Evolutionary conservation across 2,888 invertebrate genomes (phyloP), one percentile per base, ranked within the genome.

Genomic region (Asteroscopus sphinx): DNA sequence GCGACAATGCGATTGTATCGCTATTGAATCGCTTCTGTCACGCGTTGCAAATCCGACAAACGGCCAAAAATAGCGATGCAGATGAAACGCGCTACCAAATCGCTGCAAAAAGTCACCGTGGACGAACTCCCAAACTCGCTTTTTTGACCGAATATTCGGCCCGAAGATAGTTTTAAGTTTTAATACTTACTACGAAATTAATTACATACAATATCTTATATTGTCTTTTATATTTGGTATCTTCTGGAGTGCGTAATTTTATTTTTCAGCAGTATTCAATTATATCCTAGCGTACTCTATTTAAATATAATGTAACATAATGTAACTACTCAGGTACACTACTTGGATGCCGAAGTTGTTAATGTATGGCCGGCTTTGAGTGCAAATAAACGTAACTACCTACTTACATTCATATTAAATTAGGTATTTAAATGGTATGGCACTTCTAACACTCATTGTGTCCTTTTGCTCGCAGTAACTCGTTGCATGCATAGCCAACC

Each of bases 401-500:
- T n/a, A n/a, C n/a, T n/a, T n/a, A n/a, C n/a, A n/a, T n/a, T 21
- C 21, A 21, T 21, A 21, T 21, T 21, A 6, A 4, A 28, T 28
- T 9, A 25, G 25, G 11, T 16, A 25, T 36, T 57, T 47, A 52
- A 15, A n/a, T 8, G 11, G 30, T 26, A 52, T 37, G 58, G 35
- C 66, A 66, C 59, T 37, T 53, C 28, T 9, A 35, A 52, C 52
- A 47, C 46, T 26, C 46, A 21, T 11, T 30, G 33, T 42, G 45
- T 47, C 42, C 17, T 47, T 30, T 36, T 30, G 28, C 39, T 33
- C 12, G 26, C 26, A 60, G 30, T 53, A 16, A 28, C 15, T 33
- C 1, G 12, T 35, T 33, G 61, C 64, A 36, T 33, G 61, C 64
- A 36, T 53, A 67, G 44, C 35, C 44, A 40, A 48, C 12, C n/a